These are phyloP conservation scores for Plotosus lineatus DNA, from an alignment of 2,113 vertebrate species.

Conservation along the genomic window DNA sequence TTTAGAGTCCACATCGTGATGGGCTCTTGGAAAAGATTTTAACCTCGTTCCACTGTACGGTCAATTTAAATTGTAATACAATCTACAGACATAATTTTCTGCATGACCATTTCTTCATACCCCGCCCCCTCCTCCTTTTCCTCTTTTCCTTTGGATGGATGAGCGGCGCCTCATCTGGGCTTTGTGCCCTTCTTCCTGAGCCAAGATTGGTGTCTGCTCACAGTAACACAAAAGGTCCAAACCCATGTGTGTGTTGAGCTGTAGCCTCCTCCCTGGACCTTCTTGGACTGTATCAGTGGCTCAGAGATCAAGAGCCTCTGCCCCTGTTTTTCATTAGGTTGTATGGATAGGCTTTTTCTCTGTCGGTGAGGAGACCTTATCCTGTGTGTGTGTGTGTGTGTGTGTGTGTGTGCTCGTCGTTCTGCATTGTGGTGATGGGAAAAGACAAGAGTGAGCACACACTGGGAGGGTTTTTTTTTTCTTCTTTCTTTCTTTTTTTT, in stretches of 20 bases:
- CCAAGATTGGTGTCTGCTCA: slow-evolving; percentile 55
- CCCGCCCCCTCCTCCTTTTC: slow-evolving; percentile 40
- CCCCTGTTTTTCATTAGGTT: slow-evolving; percentile 57
- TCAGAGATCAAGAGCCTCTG: slow-evolving; percentile 53
- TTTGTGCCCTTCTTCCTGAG: slow-evolving; percentile 56
- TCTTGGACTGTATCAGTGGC: slow-evolving; percentile 30
- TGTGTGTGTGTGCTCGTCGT: slow-evolving; percentile 69
- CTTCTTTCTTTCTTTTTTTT: too few relatives aligned
- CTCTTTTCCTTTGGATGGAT: slow-evolving; percentile 48
- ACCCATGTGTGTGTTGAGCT: slow-evolving; percentile 47
- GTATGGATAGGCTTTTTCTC: slow-evolving; percentile 64
- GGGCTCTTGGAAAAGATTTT: slow-evolving; percentile 68
- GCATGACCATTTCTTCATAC: slow-evolving; percentile 74
- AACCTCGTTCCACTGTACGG: slow-evolving; percentile 69
- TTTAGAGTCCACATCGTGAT: too few relatives aligned
- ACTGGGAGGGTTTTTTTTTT: slow-evolving; percentile 89
- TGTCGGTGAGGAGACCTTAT: slow-evolving; percentile 58
- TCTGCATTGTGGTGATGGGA: slow-evolving; percentile 84
- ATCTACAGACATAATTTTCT: slow-evolving; percentile 80
- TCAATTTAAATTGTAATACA: slow-evolving; percentile 76
- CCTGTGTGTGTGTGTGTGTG: slow-evolving; percentile 5
- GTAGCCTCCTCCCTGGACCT: slow-evolving; percentile 39
- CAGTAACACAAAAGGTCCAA: slow-evolving; percentile 40
- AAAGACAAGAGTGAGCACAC: slow-evolving; percentile 84
- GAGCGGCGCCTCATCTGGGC: slow-evolving; percentile 60